A percentile compares a stretch with the other conserved stretches of the same genome.
phyloP scores from a whole-genome alignment of 2,888 invertebrate species.

The Carabus problematicus region DNA sequence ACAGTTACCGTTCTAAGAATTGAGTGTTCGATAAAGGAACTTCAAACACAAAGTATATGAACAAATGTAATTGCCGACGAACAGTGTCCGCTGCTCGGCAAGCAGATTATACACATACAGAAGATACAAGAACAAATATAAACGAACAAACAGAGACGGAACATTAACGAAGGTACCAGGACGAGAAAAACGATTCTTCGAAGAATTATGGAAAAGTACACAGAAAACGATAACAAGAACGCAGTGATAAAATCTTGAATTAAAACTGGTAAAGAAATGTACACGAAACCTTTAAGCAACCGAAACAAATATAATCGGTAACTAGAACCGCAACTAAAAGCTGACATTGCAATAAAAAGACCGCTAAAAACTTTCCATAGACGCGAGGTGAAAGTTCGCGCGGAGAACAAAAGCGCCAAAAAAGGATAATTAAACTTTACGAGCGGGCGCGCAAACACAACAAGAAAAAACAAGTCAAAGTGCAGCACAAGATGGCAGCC shows the following conservation, averaged over 20 bases:
- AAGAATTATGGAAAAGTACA: slow-evolving; percentile 8
- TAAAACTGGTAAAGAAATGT: neutral
- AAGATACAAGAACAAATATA: too few species aligned
- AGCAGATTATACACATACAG: too few species aligned
- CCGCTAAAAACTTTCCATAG: slow-evolving; percentile 8
- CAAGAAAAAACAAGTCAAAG: neutral
- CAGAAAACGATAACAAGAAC: slow-evolving; percentile 7
- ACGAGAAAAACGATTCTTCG: neutral
- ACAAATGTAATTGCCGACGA: slow-evolving; percentile 44
- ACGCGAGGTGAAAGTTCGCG: slow-evolving; percentile 18
- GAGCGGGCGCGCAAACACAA: neutral
- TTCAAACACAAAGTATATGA: slow-evolving; percentile 27
- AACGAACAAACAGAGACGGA: too few species aligned
- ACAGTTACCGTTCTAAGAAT: slow-evolving; percentile 44
- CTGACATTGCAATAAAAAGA: slow-evolving; percentile 18
- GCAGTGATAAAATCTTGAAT: neutral
- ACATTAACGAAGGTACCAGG: too few species aligned
- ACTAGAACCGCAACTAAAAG: neutral
- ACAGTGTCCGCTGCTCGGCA: slow-evolving; percentile 4
- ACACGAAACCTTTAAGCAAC: slow-evolving; percentile 6
- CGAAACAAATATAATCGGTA: slow-evolving; percentile 17
- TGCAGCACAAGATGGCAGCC: neutral
- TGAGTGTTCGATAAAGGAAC: slow-evolving; percentile 44
- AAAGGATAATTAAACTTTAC: slow-evolving; percentile 26
- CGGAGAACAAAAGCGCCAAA: slow-evolving; percentile 2